Percentiles rank a stretch among this genome's conserved stretches.
Conservation (phyloP, 2,113 vertebrate species). For the Engystomops pustulosus region DNA sequence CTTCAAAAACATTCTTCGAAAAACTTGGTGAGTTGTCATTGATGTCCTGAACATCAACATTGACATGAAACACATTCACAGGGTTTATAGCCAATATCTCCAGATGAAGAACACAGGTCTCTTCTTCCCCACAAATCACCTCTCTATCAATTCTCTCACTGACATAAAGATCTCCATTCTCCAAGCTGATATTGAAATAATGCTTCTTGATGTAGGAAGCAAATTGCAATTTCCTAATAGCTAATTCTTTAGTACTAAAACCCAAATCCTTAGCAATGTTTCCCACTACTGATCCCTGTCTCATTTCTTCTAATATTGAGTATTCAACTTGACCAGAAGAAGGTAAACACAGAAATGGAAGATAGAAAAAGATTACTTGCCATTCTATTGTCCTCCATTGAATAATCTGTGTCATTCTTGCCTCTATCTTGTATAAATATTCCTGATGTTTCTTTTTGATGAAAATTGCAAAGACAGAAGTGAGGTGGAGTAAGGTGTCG, state of each 20-base stretch:
- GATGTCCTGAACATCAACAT: slow-evolving; percentile 66
- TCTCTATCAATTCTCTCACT: too few species aligned
- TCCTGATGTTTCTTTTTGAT: not conserved
- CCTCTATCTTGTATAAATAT: not conserved
- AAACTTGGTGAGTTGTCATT: slow-evolving; percentile 75
- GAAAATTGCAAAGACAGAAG: not conserved
- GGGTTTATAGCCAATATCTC: slow-evolving; percentile 63
- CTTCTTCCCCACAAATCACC: slow-evolving; percentile 55
- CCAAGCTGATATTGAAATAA: too few species aligned
- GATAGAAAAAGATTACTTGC: slow-evolving; percentile 41
- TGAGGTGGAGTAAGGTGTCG: not conserved
- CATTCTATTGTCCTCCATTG: not conserved
- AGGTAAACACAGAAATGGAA: slow-evolving; percentile 39
- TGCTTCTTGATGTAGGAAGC: too few species aligned
- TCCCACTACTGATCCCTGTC: slow-evolving; percentile 71
- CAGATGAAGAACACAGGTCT: slow-evolving; percentile 70
- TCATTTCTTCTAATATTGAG: slow-evolving; percentile 70
- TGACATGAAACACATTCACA: slow-evolving; percentile 65
- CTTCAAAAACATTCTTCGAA: slow-evolving; percentile 63
- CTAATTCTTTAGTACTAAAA: slow-evolving; percentile 64
- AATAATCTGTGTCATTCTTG: not conserved
- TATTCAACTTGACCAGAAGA: slow-evolving; percentile 67
- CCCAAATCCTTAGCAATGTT: slow-evolving; percentile 70
- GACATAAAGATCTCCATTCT: too few species aligned
- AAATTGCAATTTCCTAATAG: slow-evolving; percentile 58